Conservation (phyloP, 1,140 invertebrate species). For the Psix sp. region DNA sequence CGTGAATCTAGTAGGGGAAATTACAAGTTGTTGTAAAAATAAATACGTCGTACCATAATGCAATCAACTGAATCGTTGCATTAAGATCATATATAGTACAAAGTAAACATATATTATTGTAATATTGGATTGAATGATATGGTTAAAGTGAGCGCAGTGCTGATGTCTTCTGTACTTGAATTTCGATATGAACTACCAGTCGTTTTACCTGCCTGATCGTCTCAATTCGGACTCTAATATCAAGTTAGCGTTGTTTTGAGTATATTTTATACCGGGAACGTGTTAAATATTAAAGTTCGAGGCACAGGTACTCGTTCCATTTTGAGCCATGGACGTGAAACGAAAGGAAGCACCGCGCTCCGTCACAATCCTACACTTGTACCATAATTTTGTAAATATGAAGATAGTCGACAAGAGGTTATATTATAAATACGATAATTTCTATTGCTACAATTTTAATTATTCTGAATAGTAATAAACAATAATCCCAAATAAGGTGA, state of each 20-base stretch:
- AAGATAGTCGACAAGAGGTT: slow-evolving; percentile 66
- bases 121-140: slow-evolving; percentile 71
- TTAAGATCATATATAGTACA: slow-evolving; percentile 78
- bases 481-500: slow-evolving; percentile 34
- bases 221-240: background rate
- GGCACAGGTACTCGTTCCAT: background rate
- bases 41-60: slow-evolving; percentile 68
- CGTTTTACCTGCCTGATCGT: background rate
- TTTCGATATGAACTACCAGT: background rate
- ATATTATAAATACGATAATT: slow-evolving; percentile 69
- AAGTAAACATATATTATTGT: slow-evolving; percentile 77
- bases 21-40: slow-evolving; percentile 57
- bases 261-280: slow-evolving; percentile 39
- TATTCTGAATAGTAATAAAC: slow-evolving; percentile 63
- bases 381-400: slow-evolving; percentile 74
- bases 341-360: slow-evolving; percentile 23
- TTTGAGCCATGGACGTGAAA: too few species aligned
- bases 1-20: too few species aligned
- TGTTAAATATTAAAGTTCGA: slow-evolving; percentile 3
- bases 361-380: slow-evolving; percentile 58
- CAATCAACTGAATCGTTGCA: slow-evolving; percentile 66
- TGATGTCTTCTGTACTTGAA: slow-evolving; percentile 3
- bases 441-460: slow-evolving; percentile 67
- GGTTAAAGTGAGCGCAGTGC: slow-evolving; percentile 52
- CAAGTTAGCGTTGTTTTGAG: slow-evolving; percentile 4